Base-by-base conservation (phyloP, 2,113 vertebrate species). In the Pangasianodon hypophthalmus region DNA sequence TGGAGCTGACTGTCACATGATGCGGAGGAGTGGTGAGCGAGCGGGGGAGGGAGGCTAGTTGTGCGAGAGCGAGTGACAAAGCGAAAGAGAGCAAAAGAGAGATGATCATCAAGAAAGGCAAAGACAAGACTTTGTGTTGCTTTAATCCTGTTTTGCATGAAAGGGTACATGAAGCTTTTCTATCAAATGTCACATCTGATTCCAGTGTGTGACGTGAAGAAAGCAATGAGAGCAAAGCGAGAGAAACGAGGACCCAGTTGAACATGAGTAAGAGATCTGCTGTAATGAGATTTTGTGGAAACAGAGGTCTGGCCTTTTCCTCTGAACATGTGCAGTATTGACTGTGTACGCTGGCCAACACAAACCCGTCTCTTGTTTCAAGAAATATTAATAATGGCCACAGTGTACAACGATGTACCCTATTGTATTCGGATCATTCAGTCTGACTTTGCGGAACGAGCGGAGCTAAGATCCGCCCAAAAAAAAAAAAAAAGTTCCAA, bases 1-100 rank as follows among this genome's bases (percentile, higher is more conserved):
- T 94, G 94, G 95, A 95, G 92, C 94, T 91, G 93, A 95, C 92
- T 94, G 92, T 95, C 96, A 96, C 94, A 92, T 96, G 95, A 95
- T 94, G 94, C 91, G 89, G 93, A 93, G 94, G 93, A 95, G 95
- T 90, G 92, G 86, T 87, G 87, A 79, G 84, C 79, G 32, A 80
- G 91, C 37, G 82, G 87, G 73, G 90, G 89, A 89, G 73, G 84
- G 87, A 92, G 87, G 77, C 75, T 80, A 91, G 80, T 81, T 90
- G 85, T 73, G 71, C 37, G 69, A 87, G 92, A 81, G 87, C 67
- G 85, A 91, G 92, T 85, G 88, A 80, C 88, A 88, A 87, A 73
- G 90, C 73, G 79, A 89, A 83, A 87, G 64, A 79, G 52, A 44
- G 64, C 85, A 50, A 77, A 56, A 84, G 88, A 89, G 85, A 88